Conservation (phyloP, 1,140 invertebrate species). For the Lucilia sericata region DNA sequence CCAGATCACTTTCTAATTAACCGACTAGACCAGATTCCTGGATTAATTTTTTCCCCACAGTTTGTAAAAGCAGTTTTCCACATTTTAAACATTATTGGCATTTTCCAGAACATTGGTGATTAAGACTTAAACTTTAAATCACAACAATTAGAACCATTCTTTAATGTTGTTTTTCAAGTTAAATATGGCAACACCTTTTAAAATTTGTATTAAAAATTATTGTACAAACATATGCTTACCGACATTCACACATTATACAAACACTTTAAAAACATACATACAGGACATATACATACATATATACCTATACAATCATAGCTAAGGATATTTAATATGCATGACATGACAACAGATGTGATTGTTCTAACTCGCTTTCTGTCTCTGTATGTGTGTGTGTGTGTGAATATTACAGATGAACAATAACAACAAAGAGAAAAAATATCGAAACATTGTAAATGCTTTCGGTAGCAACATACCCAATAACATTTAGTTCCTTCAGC, state of each 20-base stretch:
- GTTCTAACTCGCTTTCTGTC: not conserved
- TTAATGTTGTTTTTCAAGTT: no score
- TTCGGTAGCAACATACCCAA: not conserved
- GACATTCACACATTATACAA: no score
- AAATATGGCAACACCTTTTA: not conserved
- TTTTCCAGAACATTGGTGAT: no score
- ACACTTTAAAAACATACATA: not conserved
- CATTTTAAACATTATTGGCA: no score
- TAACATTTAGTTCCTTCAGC: not conserved
- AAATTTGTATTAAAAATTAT: not conserved
- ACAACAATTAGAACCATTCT: no score
- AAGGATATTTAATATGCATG: constrained; percentile 31
- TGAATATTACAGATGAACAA: not conserved
- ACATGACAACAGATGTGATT: constrained; percentile 41
- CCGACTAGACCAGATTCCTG: no score
- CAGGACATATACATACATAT: not conserved
- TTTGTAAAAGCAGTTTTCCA: no score
- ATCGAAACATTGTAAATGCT: not conserved
- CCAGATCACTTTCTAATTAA: no score
- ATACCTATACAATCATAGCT: not conserved
- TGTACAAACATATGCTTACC: not conserved
- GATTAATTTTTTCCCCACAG: no score
- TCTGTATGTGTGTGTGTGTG: no score
- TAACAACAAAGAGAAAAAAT: not conserved
- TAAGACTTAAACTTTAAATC: no score